phyloP scores from a whole-genome alignment of 2,113 vertebrate species.

The Indri indri region DNA sequence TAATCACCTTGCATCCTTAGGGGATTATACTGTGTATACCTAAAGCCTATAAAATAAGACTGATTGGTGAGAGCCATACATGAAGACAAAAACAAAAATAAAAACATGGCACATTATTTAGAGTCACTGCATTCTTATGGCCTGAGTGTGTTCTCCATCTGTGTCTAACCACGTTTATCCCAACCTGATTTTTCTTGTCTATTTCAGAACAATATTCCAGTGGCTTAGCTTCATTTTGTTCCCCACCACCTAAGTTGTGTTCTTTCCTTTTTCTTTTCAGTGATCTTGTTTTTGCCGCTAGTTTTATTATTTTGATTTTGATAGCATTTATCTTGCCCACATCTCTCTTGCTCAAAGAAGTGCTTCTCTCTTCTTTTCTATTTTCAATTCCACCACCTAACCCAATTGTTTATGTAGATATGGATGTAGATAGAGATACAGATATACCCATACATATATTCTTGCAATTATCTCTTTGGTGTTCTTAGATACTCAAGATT shows the following conservation, averaged over 20 bases:
- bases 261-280: neutral
- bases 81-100: neutral
- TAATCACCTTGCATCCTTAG: neutral
- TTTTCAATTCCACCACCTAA: neutral
- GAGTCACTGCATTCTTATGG: neutral
- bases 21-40: neutral
- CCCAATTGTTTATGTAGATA: neutral
- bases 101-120: neutral
- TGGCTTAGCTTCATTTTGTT: neutral
- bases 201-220: rapidly evolving
- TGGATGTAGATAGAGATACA: neutral
- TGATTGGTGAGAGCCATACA: neutral
- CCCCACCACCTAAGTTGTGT: rapidly evolving
- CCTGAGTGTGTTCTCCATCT: neutral
- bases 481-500: neutral
- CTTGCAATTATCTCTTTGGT: neutral
- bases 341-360: neutral
- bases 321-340: neutral
- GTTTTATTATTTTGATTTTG: neutral
- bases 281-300: neutral
- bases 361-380: neutral
- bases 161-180: neutral
- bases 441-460: neutral
- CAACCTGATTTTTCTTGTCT: neutral
- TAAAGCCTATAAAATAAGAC: neutral